Evolutionary conservation across 2,113 vertebrate species (phyloP), one percentile per base, ranked within the genome.

Genomic region (Tautogolabrus adspersus): DNA sequence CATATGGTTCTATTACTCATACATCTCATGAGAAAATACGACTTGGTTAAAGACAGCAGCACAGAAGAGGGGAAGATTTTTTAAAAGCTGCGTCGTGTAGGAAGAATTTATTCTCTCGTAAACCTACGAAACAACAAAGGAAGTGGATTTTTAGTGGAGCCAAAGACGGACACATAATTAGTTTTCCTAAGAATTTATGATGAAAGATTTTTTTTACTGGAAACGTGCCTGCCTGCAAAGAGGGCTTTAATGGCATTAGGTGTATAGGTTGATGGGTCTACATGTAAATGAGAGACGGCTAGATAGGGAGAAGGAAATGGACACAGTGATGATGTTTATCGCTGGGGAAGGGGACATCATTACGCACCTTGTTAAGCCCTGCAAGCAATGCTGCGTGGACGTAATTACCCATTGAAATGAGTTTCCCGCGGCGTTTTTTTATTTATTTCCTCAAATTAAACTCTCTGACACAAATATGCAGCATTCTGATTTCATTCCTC

Each of bases 341-440:
- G 47, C 81, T 21, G 75, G 83, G 75, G 87, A 85, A 91, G 68
- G 77, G 81, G 74, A 88, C 92, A 89, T 93, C 87, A 91, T 93
- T 90, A 91, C 52, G 89, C 83, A 93, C 90, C 88, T 91, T 93
- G 90, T 92, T 91, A 91, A 91, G n/a, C 89, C 87, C 87, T 75
- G 80, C 87, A 81, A 91, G 89, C 77, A 64, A 83, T 71, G 84
- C 82, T 77, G 82, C 68, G 26, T 86, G 75, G 67, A 83, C 40
- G 52, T 88, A 84, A 93, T 91, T 91, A 91, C 84, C 87, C 90
- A 88, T 92, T 92, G 85, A 92, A 92, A 90, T 90, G 80, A 91
- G 85, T 85, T 91, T 92, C 85, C 82, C 19, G 59, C 51, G 55
- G 70, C 86, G 60, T 63, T 80, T 75, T 74, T 69, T 34, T 34